phyloP scores from a whole-genome alignment of 2,888 invertebrate species.

The Sussaba pulchella region DNA sequence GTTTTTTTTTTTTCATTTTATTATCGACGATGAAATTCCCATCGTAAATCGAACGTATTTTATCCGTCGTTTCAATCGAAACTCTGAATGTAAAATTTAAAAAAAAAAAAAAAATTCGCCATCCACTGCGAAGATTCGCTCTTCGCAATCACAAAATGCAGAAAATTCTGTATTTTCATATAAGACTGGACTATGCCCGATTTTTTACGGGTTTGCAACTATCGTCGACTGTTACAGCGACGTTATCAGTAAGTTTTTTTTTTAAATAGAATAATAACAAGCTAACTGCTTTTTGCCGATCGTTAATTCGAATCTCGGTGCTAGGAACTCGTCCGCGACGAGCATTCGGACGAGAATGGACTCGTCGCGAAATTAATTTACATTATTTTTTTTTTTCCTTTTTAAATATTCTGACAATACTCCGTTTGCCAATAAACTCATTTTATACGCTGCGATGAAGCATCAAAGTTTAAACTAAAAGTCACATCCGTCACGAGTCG shows the following conservation, averaged over 20 bases:
- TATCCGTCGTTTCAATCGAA: slow-evolving; percentile 40
- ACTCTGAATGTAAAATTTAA: slow-evolving; percentile 18
- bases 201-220: slow-evolving; percentile 48
- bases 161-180: slow-evolving; percentile 48
- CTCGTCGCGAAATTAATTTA: background rate
- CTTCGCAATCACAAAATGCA: slow-evolving; percentile 32
- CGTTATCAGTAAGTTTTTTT: slow-evolving; percentile 54
- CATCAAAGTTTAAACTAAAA: slow-evolving; percentile 19
- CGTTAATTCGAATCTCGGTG: slow-evolving; percentile 46
- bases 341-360: slow-evolving; percentile 27
- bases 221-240: slow-evolving; percentile 43
- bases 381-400: slow-evolving; percentile 2
- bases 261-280: slow-evolving; percentile 39
- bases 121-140: slow-evolving; percentile 29
- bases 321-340: slow-evolving; percentile 42
- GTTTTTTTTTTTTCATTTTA: background rate
- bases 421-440: slow-evolving; percentile 30
- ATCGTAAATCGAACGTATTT: slow-evolving; percentile 14
- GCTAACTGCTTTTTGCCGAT: slow-evolving; percentile 46
- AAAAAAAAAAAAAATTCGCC: background rate
- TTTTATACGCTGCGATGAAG: slow-evolving; percentile 20
- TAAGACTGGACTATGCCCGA: slow-evolving; percentile 61
- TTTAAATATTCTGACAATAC: slow-evolving; percentile 47
- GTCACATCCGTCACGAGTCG: slow-evolving; percentile 38
- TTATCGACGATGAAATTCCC: slow-evolving; percentile 20